Evolutionary conservation across 2,888 invertebrate species (phyloP), one percentile per base, ranked within the genome.

Genomic region (Tricholauxania praeusta): DNA sequence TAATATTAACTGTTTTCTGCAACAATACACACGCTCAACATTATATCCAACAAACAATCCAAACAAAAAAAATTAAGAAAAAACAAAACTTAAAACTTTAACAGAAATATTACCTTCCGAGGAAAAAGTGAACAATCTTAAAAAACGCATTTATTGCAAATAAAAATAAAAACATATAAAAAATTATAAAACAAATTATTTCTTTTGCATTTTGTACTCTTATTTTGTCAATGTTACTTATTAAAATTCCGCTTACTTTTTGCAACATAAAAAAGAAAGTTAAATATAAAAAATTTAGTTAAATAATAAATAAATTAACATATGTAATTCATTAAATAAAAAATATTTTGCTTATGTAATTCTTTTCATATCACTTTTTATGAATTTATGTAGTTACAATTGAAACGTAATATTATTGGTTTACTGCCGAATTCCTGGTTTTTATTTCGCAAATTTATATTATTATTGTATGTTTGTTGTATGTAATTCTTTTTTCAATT

Each of bases 251-350:
- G 14, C 48, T 63, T 49, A 39, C 7, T 39, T 39, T 39, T 39
- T 10, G 39, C 39, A 39, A 39, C 10, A 39, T 10, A 68, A 60
- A 32, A 48, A 49, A 72, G 17, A 19, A 55, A 69, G 59, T 53
- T 59, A 64, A 74, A 71, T 71, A 73, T 59, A 17, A 68, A 68
- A 74, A 65, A 72, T 72, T 63, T 70, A 73, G 39, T 52, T 52
- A 17, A 70, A 62, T 19, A 62, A 39, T 39, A 39, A 39, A 39
- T 39, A 57, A 57, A 57, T 12, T n/a, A 7, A 57, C 57, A 57
- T 57, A 17, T 6, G 17, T n/a, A 57, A 19, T n/a, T n/a, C n/a
- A 57, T 12, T n/a, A 57, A 57, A 57, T 7, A 57, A 39, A 5
- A 12, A n/a, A 19, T 14, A 57, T 57, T 57, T 57, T 47, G n/a